Base-by-base conservation (phyloP, 2,797 vertebrate species). In the Caiman crocodilus region DNA sequence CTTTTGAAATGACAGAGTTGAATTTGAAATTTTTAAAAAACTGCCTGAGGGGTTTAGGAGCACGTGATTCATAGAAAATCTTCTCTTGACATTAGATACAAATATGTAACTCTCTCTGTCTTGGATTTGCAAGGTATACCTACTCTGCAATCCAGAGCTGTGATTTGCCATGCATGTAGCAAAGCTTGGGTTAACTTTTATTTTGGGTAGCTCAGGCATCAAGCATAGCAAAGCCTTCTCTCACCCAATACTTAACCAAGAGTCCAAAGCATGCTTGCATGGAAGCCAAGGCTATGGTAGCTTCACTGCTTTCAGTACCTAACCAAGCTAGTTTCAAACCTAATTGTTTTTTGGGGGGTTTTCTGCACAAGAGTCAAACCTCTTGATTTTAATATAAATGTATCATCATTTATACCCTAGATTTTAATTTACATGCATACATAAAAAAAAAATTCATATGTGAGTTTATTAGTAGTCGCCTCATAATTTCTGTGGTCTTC, bases 181-280 rank as follows among this genome's bases (percentile, higher is more conserved):
- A 7, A 42, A 7, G 42, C 42, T 42, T 42, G 42, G 42, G 7
- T 42, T 42, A 42, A 42, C 42, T 42, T 42, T 42, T 42, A 42
- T 42, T 42, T 42, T 42, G 9, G 42, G 42, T 42, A 42, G 42
- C 42, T 42, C 42, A 42, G 59, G 59, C 57, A 16, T 2, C 6
- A 15, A 6, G 30, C 65, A 60, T 3, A 14, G 65, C 15, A n/a
- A 6, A 71, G 7, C 0, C 0, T 75, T 75, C 16, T 13, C 42
- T 42, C 42, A 42, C 50, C 82, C 81, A 10, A 11, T 69, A 3
- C 7, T 57, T 75, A 64, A 18, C 6, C 79, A n/a, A 59, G 58
- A 60, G 42, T 42, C 55, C 86, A 59, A 85, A 71, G 4, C 18
- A 14, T 79, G 50, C 23, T 77, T 58, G 18, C 12, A 16, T 3